These are phyloP conservation scores for Sitobion miscanthi DNA, from an alignment of 1,140 invertebrate species.

Conservation along the genomic window DNA sequence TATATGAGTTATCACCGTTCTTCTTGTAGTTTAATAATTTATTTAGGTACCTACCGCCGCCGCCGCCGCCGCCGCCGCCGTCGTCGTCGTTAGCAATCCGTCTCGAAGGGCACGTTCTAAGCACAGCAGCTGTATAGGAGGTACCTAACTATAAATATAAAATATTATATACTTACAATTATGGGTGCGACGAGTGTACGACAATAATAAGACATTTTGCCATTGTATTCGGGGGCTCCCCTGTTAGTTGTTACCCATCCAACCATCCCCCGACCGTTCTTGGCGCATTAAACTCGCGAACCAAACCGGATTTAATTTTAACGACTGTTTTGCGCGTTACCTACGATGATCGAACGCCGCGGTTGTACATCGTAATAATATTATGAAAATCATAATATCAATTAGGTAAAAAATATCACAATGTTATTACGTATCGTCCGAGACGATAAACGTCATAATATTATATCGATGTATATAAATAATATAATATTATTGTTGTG, in stretches of 20 bases:
- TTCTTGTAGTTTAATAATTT: not conserved
- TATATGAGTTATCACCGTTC: too few relatives aligned
- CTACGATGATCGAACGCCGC: not conserved
- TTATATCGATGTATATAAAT: not conserved
- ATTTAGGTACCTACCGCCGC: not conserved
- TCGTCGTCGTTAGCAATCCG: not conserved
- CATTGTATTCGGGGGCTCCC: not conserved
- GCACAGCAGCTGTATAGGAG: not conserved
- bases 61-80: too few relatives aligned
- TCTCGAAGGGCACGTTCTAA: slow-evolving; percentile 35
- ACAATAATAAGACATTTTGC: slow-evolving; percentile 2
- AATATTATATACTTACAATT: not conserved
- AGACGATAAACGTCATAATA: not conserved
- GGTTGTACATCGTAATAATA: not conserved
- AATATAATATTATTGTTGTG: not conserved
- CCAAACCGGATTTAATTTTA: slow-evolving; percentile 44
- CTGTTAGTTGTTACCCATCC: not conserved
- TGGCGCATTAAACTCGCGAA: not conserved
- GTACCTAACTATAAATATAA: not conserved
- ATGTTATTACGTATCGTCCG: not conserved
- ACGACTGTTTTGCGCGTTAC: slow-evolving; percentile 10
- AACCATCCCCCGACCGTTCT: not conserved
- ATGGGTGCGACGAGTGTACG: not conserved
- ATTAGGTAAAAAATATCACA: not conserved
- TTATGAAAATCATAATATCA: too few relatives aligned